phyloP scores from a whole-genome alignment of 2,888 invertebrate genomes.

The Hipparchia semele region DNA sequence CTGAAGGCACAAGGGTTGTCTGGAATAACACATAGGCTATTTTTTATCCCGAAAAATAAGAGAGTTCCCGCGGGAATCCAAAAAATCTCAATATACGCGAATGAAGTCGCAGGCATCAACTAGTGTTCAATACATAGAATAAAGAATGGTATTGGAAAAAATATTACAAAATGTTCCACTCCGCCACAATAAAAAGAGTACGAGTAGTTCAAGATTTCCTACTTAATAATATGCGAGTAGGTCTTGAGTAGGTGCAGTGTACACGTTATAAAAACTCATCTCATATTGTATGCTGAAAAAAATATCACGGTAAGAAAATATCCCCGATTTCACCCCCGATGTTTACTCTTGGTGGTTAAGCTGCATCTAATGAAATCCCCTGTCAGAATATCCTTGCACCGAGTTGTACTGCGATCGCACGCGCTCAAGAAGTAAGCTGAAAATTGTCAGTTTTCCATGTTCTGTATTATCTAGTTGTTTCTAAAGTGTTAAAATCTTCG shows the following conservation, averaged over 20 bases:
- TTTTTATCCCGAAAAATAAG: too few species aligned
- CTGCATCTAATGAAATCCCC: conserved; percentile 83
- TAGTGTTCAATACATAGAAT: too few species aligned
- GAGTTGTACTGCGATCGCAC: conserved; percentile 50
- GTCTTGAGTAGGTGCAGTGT: background rate
- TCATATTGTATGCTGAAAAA: conserved; percentile 59
- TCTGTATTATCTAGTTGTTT: background rate
- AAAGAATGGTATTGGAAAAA: background rate
- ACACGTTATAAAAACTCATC: conserved; percentile 55
- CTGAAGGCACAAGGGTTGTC: too few species aligned
- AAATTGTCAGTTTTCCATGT: background rate
- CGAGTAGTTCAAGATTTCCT: background rate
- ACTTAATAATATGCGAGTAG: background rate
- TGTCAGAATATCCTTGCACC: conserved; percentile 78
- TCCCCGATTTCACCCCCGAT: conserved; percentile 74
- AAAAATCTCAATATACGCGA: background rate
- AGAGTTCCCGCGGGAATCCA: too few species aligned
- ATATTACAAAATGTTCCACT: background rate
- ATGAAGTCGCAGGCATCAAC: too few species aligned
- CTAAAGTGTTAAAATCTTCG: too few species aligned
- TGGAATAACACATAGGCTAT: too few species aligned
- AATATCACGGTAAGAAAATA: conserved; percentile 71
- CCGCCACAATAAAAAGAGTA: background rate
- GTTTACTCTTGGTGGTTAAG: conserved; percentile 78
- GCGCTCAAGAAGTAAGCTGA: conserved; percentile 3